Evolutionary conservation across 2,113 vertebrate genomes (phyloP), one percentile per base, ranked within the genome.

Genomic region (Albula glossodonta): DNA sequence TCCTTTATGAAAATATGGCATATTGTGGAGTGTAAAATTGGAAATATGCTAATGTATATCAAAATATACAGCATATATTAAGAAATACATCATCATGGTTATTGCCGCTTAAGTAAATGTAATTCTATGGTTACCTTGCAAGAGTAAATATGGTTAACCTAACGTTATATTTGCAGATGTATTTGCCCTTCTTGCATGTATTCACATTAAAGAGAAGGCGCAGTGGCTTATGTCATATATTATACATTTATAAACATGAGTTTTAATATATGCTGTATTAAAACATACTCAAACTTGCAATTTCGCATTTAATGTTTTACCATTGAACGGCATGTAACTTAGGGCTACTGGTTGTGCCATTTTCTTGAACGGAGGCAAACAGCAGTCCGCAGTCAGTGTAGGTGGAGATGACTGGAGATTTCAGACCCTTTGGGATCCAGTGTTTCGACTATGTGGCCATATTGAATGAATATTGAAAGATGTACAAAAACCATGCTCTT

Each of bases 41-140:
- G 51, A 31, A 50, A 22, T 60, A 31, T 74, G n/a, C 19, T 53
- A 1, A 31, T 81, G 80, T 78, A 78, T 12, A 83, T 77, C 17
- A 25, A 31, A 74, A 74, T 74, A 74, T 74, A 74, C 70, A 74
- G 70, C 70, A 74, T 74, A 74, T 74, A 31, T 74, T 74, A 74
- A n/a, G 9, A 31, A 2, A 74, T 74, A 31, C 31, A 74, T 74
- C 22, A 31, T 66, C 22, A 19, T 19, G 60, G 70, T 10, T 74
- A 74, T 74, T n/a, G n/a, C 70, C 70, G 31, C n/a, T 74, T 74
- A 10, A n/a, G 10, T 74, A 31, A 22, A n/a, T 70, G 17, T 31
- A 5, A 25, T 25, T 70, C 22, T 74, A 22, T 31, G n/a, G 31
- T 66, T 15, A 60, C 17, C 11, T 60, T 60, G 15, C 22, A 4